phyloP scores from a whole-genome alignment of 2,888 invertebrate species.

The Pimpla rufipes region DNA sequence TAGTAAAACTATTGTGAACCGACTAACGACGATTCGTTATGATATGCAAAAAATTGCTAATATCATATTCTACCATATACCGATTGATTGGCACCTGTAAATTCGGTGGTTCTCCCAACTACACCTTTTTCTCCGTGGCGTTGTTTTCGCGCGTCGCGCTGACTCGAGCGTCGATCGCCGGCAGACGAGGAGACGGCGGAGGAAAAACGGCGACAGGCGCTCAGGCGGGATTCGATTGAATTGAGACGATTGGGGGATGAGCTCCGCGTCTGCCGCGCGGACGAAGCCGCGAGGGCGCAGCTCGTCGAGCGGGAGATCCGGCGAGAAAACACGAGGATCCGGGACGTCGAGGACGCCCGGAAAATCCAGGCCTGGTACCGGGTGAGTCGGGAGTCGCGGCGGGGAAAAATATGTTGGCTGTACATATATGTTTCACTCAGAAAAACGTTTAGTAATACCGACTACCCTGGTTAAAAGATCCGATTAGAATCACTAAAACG shows the following conservation, averaged over 20 bases:
- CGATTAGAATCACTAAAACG: too few relatives aligned
- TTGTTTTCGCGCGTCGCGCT: neutral
- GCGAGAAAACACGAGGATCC: slow-evolving; percentile 46
- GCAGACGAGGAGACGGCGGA: slow-evolving; percentile 60
- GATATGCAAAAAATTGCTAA: too few relatives aligned
- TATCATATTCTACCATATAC: too few relatives aligned
- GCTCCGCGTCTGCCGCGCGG: slow-evolving; percentile 54
- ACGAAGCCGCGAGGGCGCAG: slow-evolving; percentile 48
- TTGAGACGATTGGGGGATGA: slow-evolving; percentile 58
- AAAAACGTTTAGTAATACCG: too few relatives aligned
- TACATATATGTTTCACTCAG: too few relatives aligned
- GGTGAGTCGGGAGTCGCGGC: slow-evolving; percentile 32
- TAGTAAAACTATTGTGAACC: too few relatives aligned
- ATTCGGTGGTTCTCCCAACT: too few relatives aligned
- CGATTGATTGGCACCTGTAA: too few relatives aligned
- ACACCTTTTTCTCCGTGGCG: too few relatives aligned
- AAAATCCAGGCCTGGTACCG: slow-evolving; percentile 61
- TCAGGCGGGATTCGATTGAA: slow-evolving; percentile 63
- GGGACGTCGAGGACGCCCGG: slow-evolving; percentile 45
- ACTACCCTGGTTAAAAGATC: too few relatives aligned
- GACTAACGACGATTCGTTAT: too few relatives aligned
- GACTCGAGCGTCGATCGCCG: neutral
- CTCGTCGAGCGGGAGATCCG: slow-evolving; percentile 51
- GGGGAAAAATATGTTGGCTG: neutral
- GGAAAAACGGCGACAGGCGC: slow-evolving; percentile 58